These are phyloP conservation scores for Gallinago nigripennis DNA, from an alignment of 2,797 vertebrate species.

Conservation along the genomic window DNA sequence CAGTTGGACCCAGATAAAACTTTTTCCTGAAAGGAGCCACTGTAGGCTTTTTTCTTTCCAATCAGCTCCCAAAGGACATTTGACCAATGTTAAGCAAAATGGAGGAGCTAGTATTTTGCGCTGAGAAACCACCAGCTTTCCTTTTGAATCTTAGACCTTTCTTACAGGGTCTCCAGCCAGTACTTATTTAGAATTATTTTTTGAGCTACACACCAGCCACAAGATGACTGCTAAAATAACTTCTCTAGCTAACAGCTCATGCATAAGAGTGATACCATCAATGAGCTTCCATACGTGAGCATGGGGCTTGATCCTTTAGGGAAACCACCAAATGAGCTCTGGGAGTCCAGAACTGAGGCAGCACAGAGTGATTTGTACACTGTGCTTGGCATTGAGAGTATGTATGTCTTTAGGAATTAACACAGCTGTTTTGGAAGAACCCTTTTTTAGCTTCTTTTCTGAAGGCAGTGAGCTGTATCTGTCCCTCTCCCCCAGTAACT, in stretches of 20 bases:
- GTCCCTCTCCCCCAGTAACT: background rate
- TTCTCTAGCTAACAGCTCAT: background rate
- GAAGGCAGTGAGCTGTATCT: background rate
- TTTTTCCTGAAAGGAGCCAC: background rate
- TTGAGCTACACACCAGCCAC: background rate
- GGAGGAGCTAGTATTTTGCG: background rate
- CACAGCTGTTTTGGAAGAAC: background rate
- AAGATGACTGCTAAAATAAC: background rate
- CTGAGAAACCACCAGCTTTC: background rate
- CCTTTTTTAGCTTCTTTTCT: background rate
- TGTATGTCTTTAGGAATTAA: background rate
- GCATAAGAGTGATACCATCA: background rate
- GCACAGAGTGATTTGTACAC: background rate
- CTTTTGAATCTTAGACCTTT: background rate
- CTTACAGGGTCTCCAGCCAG: background rate
- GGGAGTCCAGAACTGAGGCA: background rate
- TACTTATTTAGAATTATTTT: background rate
- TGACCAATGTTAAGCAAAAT: background rate
- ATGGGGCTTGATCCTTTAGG: background rate
- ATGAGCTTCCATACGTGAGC: background rate
- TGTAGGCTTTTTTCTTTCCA: background rate
- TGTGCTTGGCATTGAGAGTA: background rate
- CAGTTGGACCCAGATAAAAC: background rate
- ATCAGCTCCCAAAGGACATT: background rate
- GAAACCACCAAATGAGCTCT: background rate